Evolutionary conservation across 2,113 vertebrate species (phyloP), one percentile per base, ranked within the genome.

Genomic region (Naja naja): DNA sequence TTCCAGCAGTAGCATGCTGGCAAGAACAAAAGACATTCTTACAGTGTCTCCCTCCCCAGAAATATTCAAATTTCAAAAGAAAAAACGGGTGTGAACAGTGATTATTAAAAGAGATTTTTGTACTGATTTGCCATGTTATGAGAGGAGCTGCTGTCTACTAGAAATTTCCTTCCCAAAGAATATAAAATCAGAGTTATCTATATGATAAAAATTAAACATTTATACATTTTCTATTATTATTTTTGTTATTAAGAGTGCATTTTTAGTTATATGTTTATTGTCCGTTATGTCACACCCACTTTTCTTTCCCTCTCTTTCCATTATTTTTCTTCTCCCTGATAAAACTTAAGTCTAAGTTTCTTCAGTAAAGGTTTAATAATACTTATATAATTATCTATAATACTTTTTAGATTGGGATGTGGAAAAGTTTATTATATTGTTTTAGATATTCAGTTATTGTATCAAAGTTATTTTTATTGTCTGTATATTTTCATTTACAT

Each of bases 121-220:
- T 20, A 25, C 89, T 96, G 86, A 85, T 93, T 94, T 96, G 89
- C 20, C 0, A 1, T 90, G 95, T 95, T 91, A 43, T 45, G 53
- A 91, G 88, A 30, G 6, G 11, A 91, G 2, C 49, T 91, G 18
- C 60, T n/a, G 60, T 30, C 60, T 69, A 69, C 11, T 92, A n/a
- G 49, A 93, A 93, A 30, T 52, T 90, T 93, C 18, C 56, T 39
- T 34, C 43, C 49, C 49, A 86, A 58, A 60, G 54, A 47, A 90
- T 85, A 53, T 90, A 3, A 43, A 2, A 58, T 94, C 89, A n/a
- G 16, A 87, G 39, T 81, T 81, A 89, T 74, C 88, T 92, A 88
- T 45, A 53, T 5, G 54, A 12, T n/a, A 22, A 39, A n/a, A 64
- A 30, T 30, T 60, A 89, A 89, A 25, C 6, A 60, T 58, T 89